These are phyloP conservation scores for Elysia chlorotica DNA, from an alignment of 1,140 invertebrate species.

Conservation along the genomic window DNA sequence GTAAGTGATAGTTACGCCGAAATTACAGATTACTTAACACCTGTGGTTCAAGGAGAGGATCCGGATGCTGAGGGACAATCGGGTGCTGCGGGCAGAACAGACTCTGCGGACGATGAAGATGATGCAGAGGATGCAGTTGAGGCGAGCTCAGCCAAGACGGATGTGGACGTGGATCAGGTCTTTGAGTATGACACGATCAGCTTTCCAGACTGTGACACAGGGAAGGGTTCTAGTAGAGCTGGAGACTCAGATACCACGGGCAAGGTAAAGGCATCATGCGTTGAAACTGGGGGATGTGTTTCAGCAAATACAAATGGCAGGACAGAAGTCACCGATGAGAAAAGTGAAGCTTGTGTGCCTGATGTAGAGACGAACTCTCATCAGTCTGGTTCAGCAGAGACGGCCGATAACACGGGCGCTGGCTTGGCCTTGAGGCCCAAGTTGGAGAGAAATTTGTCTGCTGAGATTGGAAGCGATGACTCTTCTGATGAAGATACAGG, in stretches of 20 bases:
- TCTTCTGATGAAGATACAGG: constrained; percentile 23
- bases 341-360: background rate
- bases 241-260: too few relatives aligned
- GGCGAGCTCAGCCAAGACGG: background rate
- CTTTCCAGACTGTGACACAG: too few relatives aligned
- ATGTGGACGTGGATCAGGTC: background rate
- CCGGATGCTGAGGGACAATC: background rate
- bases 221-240: too few relatives aligned
- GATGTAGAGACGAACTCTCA: too few relatives aligned
- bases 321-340: background rate
- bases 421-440: too few relatives aligned
- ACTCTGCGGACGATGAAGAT: background rate
- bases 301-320: background rate
- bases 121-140: background rate
- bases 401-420: background rate
- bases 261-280: too few relatives aligned
- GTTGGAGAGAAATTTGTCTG: constrained; percentile 15
- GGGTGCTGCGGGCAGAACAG: background rate
- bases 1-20: background rate
- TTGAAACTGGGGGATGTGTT: too few relatives aligned
- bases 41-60: background rate
- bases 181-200: too few relatives aligned
- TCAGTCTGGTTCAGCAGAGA: background rate
- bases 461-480: constrained; percentile 17
- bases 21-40: background rate